Evolutionary conservation across 2,113 vertebrate genomes (phyloP).

Genomic region (Rhinoderma darwinii): DNA sequence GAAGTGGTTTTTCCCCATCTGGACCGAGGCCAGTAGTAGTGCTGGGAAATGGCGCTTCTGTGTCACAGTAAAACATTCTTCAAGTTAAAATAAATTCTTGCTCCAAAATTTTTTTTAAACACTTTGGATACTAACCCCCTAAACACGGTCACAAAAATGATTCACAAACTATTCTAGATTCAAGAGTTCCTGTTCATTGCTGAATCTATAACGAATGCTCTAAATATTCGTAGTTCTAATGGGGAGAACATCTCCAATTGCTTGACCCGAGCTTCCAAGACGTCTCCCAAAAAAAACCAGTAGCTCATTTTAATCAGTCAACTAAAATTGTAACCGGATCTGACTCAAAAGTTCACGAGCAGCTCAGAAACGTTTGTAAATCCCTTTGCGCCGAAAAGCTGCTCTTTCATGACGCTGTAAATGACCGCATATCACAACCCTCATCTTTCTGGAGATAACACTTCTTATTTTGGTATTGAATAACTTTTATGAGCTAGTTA

Average conservation of each 20-base stretch:
- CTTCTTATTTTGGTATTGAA: constrained; percentile 52
- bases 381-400: constrained; percentile 3
- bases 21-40: no score
- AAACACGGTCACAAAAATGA: no score
- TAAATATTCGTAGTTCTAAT: no score
- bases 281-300: not conserved
- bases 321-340: not conserved
- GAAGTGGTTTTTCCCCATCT: no score
- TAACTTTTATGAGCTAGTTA: constrained; percentile 59
- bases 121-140: no score
- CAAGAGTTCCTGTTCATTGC: no score
- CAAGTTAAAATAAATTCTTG: no score
- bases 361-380: constrained; percentile 15
- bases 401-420: constrained; percentile 34
- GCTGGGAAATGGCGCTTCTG: no score
- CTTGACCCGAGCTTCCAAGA: not conserved
- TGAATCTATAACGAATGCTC: no score
- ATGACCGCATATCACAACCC: constrained; percentile 26
- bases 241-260: not conserved
- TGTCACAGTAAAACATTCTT: no score
- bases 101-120: no score
- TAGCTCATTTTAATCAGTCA: not conserved
- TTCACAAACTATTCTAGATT: no score
- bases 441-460: constrained; percentile 56
- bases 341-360: not conserved